Conservation (phyloP, 1,140 invertebrate species). For the Conopomorpha cramerella region DNA sequence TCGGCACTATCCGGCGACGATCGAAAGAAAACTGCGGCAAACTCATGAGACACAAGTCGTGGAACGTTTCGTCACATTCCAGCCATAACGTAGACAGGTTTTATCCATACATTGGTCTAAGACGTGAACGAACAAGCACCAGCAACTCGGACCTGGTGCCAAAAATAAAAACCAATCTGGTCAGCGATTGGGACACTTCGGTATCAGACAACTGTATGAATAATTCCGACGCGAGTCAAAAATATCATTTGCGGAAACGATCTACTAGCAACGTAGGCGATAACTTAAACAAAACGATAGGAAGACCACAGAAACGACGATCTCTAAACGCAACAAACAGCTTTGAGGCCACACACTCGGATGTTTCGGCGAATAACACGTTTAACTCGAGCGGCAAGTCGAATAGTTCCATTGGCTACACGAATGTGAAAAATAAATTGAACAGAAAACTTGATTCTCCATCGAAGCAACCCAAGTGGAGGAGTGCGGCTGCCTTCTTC, state of each 20-base stretch:
- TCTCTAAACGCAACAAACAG: slow-evolving; percentile 36
- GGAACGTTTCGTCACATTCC: slow-evolving; percentile 40
- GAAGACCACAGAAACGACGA: slow-evolving; percentile 24
- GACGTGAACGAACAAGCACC: slow-evolving; percentile 25
- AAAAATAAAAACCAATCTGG: slow-evolving; percentile 17
- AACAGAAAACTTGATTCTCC: slow-evolving; percentile 26
- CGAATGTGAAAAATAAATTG: no score
- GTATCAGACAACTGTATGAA: slow-evolving; percentile 21
- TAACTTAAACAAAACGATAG: slow-evolving; percentile 31
- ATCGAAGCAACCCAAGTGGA: slow-evolving; percentile 34
- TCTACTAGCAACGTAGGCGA: slow-evolving; percentile 30
- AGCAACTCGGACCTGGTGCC: slow-evolving; percentile 16
- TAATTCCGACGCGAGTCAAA: slow-evolving; percentile 29
- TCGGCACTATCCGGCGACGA: slow-evolving; percentile 71
- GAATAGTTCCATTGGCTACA: slow-evolving; percentile 14
- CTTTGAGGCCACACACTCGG: slow-evolving; percentile 23
- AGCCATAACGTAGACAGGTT: slow-evolving; percentile 32
- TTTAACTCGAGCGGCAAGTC: slow-evolving; percentile 25
- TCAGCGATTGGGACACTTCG: slow-evolving; percentile 34
- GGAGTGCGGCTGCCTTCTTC: slow-evolving; percentile 44
- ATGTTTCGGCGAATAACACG: slow-evolving; percentile 28
- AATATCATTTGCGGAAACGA: slow-evolving; percentile 36
- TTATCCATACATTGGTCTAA: slow-evolving; percentile 36
- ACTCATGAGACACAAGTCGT: slow-evolving; percentile 50
- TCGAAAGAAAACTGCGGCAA: slow-evolving; percentile 60